Percentiles rank a stretch among this genome's conserved stretches.
phyloP scores from a whole-genome alignment of 1,140 invertebrate species.

The Pseudomyrmex gracilis region DNA sequence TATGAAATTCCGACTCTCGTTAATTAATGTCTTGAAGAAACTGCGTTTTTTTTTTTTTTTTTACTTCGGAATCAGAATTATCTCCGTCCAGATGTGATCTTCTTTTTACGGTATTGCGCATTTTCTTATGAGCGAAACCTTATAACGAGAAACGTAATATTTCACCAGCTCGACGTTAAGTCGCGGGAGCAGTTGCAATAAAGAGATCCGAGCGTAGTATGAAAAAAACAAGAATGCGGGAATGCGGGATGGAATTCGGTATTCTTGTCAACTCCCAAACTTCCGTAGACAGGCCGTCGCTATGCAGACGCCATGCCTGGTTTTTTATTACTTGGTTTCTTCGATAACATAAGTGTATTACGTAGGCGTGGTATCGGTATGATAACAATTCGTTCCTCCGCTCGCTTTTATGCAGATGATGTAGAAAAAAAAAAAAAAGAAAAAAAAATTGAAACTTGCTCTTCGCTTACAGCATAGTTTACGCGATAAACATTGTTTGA shows the following conservation, averaged over 20 bases:
- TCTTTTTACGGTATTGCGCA: conserved; percentile 33
- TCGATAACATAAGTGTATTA: no score
- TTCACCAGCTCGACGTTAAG: conserved; percentile 42
- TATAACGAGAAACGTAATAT: conserved; percentile 56
- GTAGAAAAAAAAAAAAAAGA: no score
- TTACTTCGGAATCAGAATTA: not conserved
- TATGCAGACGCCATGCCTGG: not conserved
- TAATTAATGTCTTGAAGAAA: conserved; percentile 23
- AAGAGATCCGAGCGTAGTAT: conserved; percentile 25
- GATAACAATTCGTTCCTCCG: no score
- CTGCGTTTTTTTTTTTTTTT: not conserved
- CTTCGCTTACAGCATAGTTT: no score
- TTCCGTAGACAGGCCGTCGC: conserved; percentile 10
- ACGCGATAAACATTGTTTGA: not conserved
- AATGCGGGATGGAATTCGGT: conserved; percentile 1
- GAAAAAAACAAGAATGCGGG: conserved; percentile 1
- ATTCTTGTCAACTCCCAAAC: conserved; percentile 9
- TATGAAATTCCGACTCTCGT: not conserved
- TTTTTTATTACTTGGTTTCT: no score
- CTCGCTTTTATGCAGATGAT: no score
- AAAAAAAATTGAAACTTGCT: no score
- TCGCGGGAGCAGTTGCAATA: conserved; percentile 39
- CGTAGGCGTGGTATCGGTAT: no score
- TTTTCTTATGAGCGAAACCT: conserved; percentile 50
- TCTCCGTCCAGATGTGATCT: not conserved